Evolutionary conservation across 2,113 vertebrate genomes (phyloP).

Genomic region (Lagopus muta): DNA sequence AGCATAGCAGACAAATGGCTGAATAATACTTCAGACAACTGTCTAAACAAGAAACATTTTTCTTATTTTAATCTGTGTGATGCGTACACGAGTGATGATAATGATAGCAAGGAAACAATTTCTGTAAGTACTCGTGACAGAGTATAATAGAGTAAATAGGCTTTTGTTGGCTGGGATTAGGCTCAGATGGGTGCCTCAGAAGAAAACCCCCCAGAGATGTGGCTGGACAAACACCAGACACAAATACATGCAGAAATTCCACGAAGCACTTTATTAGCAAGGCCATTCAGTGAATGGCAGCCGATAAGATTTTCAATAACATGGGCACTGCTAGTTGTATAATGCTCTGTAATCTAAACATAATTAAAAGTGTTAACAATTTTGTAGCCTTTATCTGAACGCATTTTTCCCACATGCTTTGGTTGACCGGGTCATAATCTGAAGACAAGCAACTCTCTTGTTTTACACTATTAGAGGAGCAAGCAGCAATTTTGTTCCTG

Average conservation of each 20-base stretch:
- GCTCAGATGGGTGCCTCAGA: constrained; percentile 52
- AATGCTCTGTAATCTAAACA: constrained; percentile 52
- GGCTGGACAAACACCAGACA: constrained; percentile 71
- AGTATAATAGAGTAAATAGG: constrained; percentile 39
- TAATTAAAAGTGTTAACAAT: constrained; percentile 78
- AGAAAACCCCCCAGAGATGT: constrained; percentile 41
- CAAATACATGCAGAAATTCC: constrained; percentile 69
- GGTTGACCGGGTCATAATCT: constrained; percentile 73
- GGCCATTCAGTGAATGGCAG: constrained; percentile 64
- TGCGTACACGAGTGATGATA: background rate
- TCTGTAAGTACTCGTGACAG: constrained; percentile 41
- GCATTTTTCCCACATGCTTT: constrained; percentile 76
- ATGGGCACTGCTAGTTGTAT: constrained; percentile 4
- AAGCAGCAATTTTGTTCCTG: constrained; percentile 42
- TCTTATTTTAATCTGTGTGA: background rate
- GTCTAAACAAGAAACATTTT: constrained; percentile 11
- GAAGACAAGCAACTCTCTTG: constrained; percentile 70
- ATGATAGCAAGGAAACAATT: constrained; percentile 3
- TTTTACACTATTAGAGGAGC: constrained; percentile 58
- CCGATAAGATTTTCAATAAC: constrained; percentile 72
- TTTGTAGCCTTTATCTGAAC: constrained; percentile 72
- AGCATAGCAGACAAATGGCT: constrained; percentile 16
- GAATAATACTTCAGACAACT: background rate
- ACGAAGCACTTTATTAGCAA: constrained; percentile 44
- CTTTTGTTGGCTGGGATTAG: constrained; percentile 65